Evolutionary conservation across 2,888 invertebrate species (phyloP), one percentile per base, ranked within the genome.

Genomic region (Sisyra terminalis): DNA sequence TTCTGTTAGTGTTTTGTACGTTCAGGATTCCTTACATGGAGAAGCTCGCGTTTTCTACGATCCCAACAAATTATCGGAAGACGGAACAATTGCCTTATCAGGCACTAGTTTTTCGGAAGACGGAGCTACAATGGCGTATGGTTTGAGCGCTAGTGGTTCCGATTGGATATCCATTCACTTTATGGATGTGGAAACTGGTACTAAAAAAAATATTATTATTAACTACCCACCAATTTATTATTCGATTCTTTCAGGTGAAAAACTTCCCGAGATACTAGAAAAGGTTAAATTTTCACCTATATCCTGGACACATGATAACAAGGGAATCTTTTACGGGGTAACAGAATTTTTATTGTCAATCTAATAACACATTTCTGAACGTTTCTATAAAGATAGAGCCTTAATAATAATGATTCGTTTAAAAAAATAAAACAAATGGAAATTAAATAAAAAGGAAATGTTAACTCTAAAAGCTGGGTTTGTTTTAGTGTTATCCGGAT

Each of bases 131-230:
- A 81, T 87, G 65, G 94, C 94, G 0, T 97, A 94, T 64, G 89
- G 86, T 0, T 67, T 97, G 2, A 92, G 92, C 50, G 75, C 77
- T 46, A 89, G 88, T 60, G 97, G 97, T 1, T 94, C 94, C 2
- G 97, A 98, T 61, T 97, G 97, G 97, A 77, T 82, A 49, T 88
- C 85, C 40, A 87, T 97, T 53, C 80, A 81, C 55, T 77, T 88
- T 51, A 79, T 79, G 51, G 72, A 82, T 64, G 78, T 83, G 1
- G 71, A 70, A 46, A 78, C 78, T 53, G 80, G 80, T 76, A 59
- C n/a, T n/a, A 29, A 29, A 8, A 29, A 29, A 29, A 29, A 29
- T 29, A 29, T 9, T 9, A 29, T 29, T 9, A 9, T 29, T 29
- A 29, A 29, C 9, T 29, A 9, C 9, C n/a, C n/a, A n/a, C n/a